These are phyloP conservation scores for Steinernema feltiae DNA, from an alignment of 1,140 invertebrate genomes.

Conservation along the genomic window DNA sequence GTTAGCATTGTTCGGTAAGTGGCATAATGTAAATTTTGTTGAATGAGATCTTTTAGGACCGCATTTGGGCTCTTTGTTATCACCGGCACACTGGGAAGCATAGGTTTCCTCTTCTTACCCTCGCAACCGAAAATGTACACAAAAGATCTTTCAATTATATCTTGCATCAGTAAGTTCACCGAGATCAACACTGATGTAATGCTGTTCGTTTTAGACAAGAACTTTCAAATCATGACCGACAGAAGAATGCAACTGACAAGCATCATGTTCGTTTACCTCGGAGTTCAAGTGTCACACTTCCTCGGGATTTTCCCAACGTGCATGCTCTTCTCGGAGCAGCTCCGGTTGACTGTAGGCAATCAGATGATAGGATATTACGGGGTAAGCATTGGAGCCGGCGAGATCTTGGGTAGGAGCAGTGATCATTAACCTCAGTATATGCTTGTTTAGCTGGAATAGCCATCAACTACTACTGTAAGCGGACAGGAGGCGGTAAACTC, in stretches of 20 bases:
- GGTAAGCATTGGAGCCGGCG: neutral
- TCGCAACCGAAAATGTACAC: neutral
- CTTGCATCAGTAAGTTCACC: neutral
- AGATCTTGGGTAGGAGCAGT: neutral
- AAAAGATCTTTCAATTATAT: neutral
- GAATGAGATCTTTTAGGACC: neutral
- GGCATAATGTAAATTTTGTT: neutral
- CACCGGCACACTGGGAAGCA: neutral
- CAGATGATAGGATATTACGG: neutral
- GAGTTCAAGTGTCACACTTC: neutral
- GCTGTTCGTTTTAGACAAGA: neutral
- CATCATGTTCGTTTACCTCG: neutral
- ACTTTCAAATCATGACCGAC: neutral
- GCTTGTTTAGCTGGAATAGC: neutral
- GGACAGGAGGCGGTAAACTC: neutral
- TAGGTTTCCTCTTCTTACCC: neutral
- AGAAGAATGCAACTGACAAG: neutral
- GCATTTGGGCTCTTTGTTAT: neutral
- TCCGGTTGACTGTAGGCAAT: neutral
- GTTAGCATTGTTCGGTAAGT: neutral
- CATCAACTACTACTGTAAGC: neutral
- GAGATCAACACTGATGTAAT: neutral
- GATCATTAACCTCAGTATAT: neutral
- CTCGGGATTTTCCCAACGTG: neutral
- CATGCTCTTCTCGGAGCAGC: constrained; percentile 1